Base-by-base conservation (phyloP, 2,888 invertebrate genomes). In the Scaptomyza cyrtandrae region DNA sequence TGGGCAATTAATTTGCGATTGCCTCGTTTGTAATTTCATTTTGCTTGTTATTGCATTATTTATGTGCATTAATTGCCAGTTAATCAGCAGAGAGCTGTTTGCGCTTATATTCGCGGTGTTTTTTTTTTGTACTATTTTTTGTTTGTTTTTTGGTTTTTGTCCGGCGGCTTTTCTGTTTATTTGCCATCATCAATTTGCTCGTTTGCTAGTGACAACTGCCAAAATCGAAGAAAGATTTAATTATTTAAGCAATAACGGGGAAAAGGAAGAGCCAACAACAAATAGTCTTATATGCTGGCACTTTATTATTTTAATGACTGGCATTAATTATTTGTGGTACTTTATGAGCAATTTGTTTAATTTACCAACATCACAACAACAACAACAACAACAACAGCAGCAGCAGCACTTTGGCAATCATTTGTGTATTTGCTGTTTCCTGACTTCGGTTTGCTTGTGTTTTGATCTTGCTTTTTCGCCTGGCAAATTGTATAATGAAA, bases 401-500 rank as follows among this genome's bases (percentile, higher is more conserved):
- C 55, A n/a, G n/a, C n/a, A 60, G 11, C 43, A 45, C 44, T n/a
- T 9, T 45, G 37, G 56, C 53, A 74, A 63, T 70, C 67, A 63
- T 58, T 62, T 70, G 63, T 50, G 39, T 49, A 60, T 62, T 77
- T 67, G 49, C 48, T 43, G 68, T 68, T 70, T 76, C 46, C 59
- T 62, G 64, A 50, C 50, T 64, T 49, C 29, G 54, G 56, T 57
- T 50, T 52, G 60, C 43, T 65, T 64, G 57, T 69, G 71, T 66
- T 73, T 70, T 75, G 81, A 39, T 62, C 68, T 10, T 41, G 41
- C 41, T 41, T 41, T 65, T 66, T 76, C 37, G 73, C 71, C 65
- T 76, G 70, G 78, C 71, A 80, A 80, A 86, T 85, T 88, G 84
- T 80, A 76, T 88, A 88, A 90, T 87, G 85, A 88, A 89, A 86